A percentile compares a stretch with the other conserved stretches of the same genome.
Evolutionary conservation across 2,113 vertebrate genomes (phyloP).

Genomic region (Polypterus senegalus): DNA sequence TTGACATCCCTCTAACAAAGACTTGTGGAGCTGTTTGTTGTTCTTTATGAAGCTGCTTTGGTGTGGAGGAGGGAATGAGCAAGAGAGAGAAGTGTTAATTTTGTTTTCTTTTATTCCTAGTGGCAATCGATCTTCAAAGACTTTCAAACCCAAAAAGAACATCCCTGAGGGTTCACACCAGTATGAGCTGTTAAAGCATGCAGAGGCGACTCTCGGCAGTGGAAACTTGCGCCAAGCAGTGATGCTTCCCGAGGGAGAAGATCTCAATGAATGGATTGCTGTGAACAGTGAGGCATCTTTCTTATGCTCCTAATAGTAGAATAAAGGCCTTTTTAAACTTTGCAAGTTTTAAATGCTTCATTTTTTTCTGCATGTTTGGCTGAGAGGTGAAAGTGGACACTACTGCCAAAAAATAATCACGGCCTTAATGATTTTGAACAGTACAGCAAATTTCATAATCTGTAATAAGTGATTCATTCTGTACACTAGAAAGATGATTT

Average conservation of each 20-base stretch:
- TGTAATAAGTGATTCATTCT: no score
- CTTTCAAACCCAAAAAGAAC: conserved; percentile 94
- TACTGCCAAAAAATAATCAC: no score
- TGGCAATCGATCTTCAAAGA: conserved; percentile 82
- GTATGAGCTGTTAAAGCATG: conserved; percentile 88
- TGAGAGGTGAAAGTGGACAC: background rate
- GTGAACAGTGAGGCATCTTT: conserved; percentile 75
- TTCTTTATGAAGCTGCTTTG: rapidly evolving
- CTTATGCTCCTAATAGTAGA: background rate
- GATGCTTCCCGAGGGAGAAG: conserved; percentile 87
- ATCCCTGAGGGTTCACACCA: conserved; percentile 92
- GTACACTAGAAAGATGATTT: no score
- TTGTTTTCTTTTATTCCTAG: conserved; percentile 32
- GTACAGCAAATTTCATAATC: no score
- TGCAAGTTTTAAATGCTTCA: no score
- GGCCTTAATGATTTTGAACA: no score
- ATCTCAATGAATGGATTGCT: conserved; percentile 94
- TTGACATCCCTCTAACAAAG: background rate
- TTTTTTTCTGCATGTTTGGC: background rate
- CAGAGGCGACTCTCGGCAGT: conserved; percentile 83
- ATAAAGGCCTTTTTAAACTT: no score
- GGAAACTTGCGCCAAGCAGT: conserved; percentile 87
- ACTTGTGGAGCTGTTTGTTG: rapidly evolving
- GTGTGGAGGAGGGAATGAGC: rapidly evolving
- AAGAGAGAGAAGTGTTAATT: background rate